Evolutionary conservation across 2,888 invertebrate species (phyloP).

Genomic region (Eupithecia subumbrata): DNA sequence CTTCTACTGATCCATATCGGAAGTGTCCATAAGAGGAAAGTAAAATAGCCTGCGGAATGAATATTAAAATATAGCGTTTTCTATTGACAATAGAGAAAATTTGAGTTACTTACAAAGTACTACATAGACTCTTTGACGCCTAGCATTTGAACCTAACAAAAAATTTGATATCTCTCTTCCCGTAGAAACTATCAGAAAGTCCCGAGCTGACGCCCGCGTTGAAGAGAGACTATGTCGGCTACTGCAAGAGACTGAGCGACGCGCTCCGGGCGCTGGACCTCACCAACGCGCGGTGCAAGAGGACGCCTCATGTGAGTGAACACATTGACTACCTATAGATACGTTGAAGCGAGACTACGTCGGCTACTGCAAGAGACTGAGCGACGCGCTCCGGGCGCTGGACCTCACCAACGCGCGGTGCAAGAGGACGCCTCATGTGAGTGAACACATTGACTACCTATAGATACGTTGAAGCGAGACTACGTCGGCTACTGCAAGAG

Average conservation of each 20-base stretch:
- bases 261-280: slow-evolving; percentile 60
- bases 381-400: slow-evolving; percentile 54
- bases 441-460: slow-evolving; percentile 31
- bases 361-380: slow-evolving; percentile 53
- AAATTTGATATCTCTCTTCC: not conserved
- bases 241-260: slow-evolving; percentile 52
- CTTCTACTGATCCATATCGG: no score
- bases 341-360: slow-evolving; percentile 50
- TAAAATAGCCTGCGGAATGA: no score
- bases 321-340: not conserved
- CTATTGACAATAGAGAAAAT: no score
- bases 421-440: slow-evolving; percentile 60
- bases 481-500: slow-evolving; percentile 53
- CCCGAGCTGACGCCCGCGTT: slow-evolving; percentile 47
- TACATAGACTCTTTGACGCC: no score
- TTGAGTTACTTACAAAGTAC: no score
- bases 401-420: slow-evolving; percentile 62
- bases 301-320: slow-evolving; percentile 59
- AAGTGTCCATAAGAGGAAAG: no score
- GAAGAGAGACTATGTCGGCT: slow-evolving; percentile 51
- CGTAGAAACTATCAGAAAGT: slow-evolving; percentile 55
- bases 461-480: slow-evolving; percentile 44
- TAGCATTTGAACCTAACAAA: no score
- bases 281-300: slow-evolving; percentile 57
- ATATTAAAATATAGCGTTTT: no score